Evolutionary conservation across 2,113 vertebrate species (phyloP), one percentile per base, ranked within the genome.

Genomic region (Chloropsis hardwickii): DNA sequence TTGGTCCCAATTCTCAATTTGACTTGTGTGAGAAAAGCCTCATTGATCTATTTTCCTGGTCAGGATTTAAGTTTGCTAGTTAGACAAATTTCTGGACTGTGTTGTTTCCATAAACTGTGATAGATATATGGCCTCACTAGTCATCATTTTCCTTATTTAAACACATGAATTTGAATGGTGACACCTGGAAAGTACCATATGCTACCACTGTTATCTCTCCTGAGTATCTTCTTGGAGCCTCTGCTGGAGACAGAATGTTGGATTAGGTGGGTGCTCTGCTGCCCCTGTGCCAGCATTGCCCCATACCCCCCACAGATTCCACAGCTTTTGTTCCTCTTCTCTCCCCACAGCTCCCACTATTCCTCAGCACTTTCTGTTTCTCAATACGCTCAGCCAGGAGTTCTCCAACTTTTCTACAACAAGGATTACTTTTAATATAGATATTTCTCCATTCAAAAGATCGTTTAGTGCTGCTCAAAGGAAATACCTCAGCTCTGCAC

Each of bases 61-160:
- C 42, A 66, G 48, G 71, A 74, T 76, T 92, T 88, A 56, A 77
- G 18, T 91, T 61, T 81, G 54, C 17, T 73, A 48, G 21, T 45
- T 66, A 90, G 57, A 72, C 17, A 47, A 25, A 57, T 77, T 89
- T 64, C 53, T 87, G 73, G 27, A 39, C 62, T 2, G 1, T 65
- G 22, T 14, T 77, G 25, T 69, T 92, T 91, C 58, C 16, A 62
- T 50, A 85, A 96, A 74, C 40, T 10, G 4, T 81, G 72, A 69
- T 77, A 88, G 71, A 93, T 62, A 62, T 42, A 64, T 64, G 72
- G 58, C 40, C 42, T 73, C n/a, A 29, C 80, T 64, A 84, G 67
- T 96, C 39, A 58, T 73, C 16, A 79, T 86, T 62, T 94, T 74
- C 67, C 22, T 81, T 90, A 90, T 81, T 86, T 76, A 81, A 92